These are phyloP conservation scores for Bucco capensis DNA, from an alignment of 2,113 vertebrate genomes.

Conservation along the genomic window DNA sequence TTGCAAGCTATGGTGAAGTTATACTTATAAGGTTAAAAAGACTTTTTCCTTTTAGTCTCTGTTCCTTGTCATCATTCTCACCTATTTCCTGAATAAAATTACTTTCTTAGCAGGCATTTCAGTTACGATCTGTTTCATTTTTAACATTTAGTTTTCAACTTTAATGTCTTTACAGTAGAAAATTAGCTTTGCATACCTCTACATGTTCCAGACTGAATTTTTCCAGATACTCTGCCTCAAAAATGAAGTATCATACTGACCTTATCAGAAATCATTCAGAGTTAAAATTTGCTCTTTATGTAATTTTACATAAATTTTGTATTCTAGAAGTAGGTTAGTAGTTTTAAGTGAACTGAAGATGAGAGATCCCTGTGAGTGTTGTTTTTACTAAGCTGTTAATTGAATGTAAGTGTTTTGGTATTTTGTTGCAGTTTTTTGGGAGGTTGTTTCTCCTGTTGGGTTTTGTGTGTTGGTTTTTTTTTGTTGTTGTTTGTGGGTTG, in stretches of 20 bases:
- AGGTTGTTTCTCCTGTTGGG: neutral
- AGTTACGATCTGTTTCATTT: neutral
- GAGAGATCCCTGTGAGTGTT: neutral
- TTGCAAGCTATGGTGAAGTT: constrained; percentile 90
- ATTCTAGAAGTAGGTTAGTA: neutral
- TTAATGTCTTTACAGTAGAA: neutral
- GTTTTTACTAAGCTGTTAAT: neutral
- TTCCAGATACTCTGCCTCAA: neutral
- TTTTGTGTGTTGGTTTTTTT: neutral
- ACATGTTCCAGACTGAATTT: neutral
- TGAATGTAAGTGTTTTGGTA: neutral
- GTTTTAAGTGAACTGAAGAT: neutral
- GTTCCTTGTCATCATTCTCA: neutral
- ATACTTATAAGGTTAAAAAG: constrained; percentile 90
- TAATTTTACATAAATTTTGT: neutral
- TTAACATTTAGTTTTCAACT: neutral
- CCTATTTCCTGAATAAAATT: neutral
- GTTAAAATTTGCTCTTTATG: neutral
- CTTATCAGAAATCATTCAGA: neutral
- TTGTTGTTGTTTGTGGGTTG: neutral
- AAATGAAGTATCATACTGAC: neutral
- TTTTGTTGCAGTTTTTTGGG: neutral
- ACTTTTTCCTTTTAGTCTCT: neutral
- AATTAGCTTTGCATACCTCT: neutral
- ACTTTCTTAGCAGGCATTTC: neutral